phyloP scores from a whole-genome alignment of 2,888 invertebrate genomes.

The Mythimna pallens region DNA sequence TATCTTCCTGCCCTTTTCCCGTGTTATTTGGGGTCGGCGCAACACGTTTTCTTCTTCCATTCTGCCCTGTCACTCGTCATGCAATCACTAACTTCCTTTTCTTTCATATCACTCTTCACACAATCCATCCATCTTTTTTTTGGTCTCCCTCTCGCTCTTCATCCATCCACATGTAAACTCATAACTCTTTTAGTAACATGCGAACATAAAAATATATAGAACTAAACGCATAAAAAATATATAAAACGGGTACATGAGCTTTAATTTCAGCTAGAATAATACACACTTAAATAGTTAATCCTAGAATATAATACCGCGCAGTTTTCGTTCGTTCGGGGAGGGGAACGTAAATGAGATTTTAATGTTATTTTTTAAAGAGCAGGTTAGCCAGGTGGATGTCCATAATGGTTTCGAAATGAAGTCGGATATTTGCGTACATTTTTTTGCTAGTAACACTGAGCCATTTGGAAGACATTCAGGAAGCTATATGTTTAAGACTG shows the following conservation, averaged over 20 bases:
- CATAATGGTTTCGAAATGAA: conserved; percentile 43
- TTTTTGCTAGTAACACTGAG: background rate
- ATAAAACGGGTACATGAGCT: background rate
- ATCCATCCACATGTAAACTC: no score
- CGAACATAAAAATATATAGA: no score
- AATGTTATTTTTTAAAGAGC: conserved; percentile 54
- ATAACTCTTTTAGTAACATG: no score
- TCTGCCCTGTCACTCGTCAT: no score
- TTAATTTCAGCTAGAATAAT: conserved; percentile 31
- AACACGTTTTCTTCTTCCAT: no score
- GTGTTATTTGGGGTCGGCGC: no score
- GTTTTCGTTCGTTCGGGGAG: conserved; percentile 36
- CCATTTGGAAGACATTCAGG: background rate
- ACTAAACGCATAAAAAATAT: background rate
- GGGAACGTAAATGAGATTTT: conserved; percentile 52
- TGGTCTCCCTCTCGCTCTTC: no score
- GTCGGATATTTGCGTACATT: conserved; percentile 12
- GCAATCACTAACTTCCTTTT: no score
- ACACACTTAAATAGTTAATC: conserved; percentile 22
- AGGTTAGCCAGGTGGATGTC: conserved; percentile 25
- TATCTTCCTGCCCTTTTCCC: no score
- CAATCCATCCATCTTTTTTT: no score
- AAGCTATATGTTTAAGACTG: background rate
- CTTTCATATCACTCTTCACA: no score
- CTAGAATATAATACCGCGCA: conserved; percentile 24